Evolutionary conservation across 37 sponge, comb jelly and placozoan species (phyloP).

Genomic region (Petrosia ficiformis): DNA sequence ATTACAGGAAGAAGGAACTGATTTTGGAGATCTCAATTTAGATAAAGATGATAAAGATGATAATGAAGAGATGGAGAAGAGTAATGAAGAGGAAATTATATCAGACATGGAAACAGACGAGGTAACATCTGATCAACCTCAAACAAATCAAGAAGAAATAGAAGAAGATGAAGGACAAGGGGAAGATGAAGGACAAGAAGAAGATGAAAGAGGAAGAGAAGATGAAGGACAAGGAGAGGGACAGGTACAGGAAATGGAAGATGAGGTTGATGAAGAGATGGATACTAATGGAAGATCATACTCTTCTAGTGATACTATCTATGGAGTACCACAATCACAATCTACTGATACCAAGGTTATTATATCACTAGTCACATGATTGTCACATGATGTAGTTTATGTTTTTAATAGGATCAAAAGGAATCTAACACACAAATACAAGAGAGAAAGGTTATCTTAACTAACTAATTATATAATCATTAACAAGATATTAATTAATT

Average conservation of each 20-base stretch:
- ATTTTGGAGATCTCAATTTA: not conserved
- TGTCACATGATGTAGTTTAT: not conserved
- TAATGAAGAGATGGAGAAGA: too few relatives aligned
- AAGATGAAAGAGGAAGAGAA: not conserved
- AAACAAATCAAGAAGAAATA: not conserved
- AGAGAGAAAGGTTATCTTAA: too few relatives aligned
- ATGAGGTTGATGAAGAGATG: not conserved
- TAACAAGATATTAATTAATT: too few relatives aligned
- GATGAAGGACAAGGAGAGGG: conserved; percentile 8
- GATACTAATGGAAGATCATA: not conserved
- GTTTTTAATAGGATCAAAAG: not conserved
- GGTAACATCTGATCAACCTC: not conserved
- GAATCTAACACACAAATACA: not conserved
- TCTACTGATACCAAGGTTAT: not conserved
- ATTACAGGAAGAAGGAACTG: not conserved
- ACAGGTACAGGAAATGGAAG: not conserved
- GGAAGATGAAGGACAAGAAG: not conserved
- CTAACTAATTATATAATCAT: too few relatives aligned
- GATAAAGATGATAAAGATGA: not conserved
- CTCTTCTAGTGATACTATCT: not conserved
- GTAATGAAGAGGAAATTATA: not conserved
- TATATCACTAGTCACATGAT: too few relatives aligned
- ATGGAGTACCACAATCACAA: not conserved
- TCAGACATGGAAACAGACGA: not conserved
- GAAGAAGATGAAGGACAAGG: conserved; percentile 1